Evolutionary conservation across 2,113 vertebrate species (phyloP).

Genomic region (Forbesichthys agassizii): DNA sequence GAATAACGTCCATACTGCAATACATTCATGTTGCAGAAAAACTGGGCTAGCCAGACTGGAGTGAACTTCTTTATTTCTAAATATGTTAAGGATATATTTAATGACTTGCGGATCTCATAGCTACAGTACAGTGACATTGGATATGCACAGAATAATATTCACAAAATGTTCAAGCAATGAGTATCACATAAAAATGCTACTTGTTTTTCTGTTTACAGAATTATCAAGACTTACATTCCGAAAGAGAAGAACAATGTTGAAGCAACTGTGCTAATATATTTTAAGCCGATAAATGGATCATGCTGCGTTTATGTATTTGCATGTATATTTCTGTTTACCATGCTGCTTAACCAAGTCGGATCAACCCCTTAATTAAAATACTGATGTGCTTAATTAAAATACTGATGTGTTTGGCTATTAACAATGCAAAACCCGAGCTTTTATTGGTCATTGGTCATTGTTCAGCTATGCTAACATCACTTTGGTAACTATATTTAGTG

Average conservation of each 20-base stretch:
- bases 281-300: neutral
- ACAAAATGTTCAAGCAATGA: neutral
- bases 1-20: neutral
- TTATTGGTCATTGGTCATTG: no score
- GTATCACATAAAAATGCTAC: neutral
- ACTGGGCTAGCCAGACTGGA: no score
- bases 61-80: neutral
- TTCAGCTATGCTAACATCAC: no score
- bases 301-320: neutral
- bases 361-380: no score
- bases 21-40: neutral
- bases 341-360: no score
- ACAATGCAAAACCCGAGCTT: no score
- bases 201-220: slow-evolving; percentile 49
- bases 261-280: neutral
- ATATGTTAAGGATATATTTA: neutral
- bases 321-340: no score
- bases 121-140: neutral
- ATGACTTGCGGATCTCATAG: slow-evolving; percentile 9
- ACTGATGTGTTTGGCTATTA: no score
- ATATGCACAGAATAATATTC: no score
- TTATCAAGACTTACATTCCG: slow-evolving; percentile 38
- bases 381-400: no score
- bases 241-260: slow-evolving; percentile 4
- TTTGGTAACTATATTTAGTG: no score